A percentile compares a stretch with the other conserved stretches of the same genome.
These are phyloP conservation scores for Machaerirhynchus nigripectus DNA, from an alignment of 2,113 vertebrate genomes.

Conservation along the genomic window DNA sequence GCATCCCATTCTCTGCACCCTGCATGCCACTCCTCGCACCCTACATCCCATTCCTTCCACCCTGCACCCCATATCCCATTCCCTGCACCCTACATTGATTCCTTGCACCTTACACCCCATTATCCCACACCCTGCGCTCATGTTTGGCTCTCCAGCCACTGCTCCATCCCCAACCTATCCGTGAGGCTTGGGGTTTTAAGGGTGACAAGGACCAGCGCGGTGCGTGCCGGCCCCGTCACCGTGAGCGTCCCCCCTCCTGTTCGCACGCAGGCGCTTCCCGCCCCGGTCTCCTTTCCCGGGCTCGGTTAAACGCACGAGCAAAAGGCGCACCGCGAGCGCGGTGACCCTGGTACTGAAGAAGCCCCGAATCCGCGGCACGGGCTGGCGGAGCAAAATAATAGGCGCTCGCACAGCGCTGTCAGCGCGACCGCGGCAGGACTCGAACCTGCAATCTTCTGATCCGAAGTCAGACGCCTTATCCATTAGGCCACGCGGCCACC, in stretches of 20 bases:
- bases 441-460: slow-evolving; percentile 86
- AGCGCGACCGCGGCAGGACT: slow-evolving; percentile 63
- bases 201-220: fast-evolving
- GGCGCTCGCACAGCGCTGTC: fast-evolving
- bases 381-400: fast-evolving
- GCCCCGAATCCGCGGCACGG: fast-evolving
- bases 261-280: fast-evolving
- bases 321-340: fast-evolving
- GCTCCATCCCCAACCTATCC: fast-evolving
- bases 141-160: neutral
- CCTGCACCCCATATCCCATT: no score
- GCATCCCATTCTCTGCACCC: neutral
- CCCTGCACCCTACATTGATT: no score
- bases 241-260: fast-evolving
- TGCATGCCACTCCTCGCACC: no score
- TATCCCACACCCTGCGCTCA: neutral
- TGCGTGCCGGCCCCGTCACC: fast-evolving
- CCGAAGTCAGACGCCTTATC: slow-evolving; percentile 86
- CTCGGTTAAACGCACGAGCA: fast-evolving
- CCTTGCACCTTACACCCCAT: neutral
- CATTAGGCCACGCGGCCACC: slow-evolving; percentile 79
- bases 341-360: fast-evolving
- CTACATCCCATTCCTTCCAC: neutral
- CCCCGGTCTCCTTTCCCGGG: fast-evolving
- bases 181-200: fast-evolving